These are phyloP conservation scores for Lasioglossum vierecki DNA, from an alignment of 2,888 invertebrate genomes.

Conservation along the genomic window DNA sequence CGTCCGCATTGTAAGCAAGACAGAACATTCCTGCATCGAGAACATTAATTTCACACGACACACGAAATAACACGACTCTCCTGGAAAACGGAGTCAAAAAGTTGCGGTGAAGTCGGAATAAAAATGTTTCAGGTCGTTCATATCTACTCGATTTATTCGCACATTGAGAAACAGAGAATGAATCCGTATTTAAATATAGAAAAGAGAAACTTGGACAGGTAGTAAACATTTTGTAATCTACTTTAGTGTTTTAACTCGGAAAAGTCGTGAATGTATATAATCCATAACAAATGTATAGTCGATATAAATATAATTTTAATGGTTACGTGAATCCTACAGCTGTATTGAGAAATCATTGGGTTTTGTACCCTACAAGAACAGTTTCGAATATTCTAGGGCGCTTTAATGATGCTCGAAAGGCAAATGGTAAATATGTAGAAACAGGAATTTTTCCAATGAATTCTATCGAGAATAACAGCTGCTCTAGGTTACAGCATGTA, in stretches of 20 bases:
- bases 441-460: constrained; percentile 19
- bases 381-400: background rate
- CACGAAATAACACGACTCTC: background rate
- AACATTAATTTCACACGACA: constrained; percentile 1
- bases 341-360: background rate
- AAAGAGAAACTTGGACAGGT: background rate
- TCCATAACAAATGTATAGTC: background rate
- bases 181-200: background rate
- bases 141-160: background rate
- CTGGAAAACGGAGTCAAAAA: background rate
- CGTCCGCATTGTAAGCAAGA: background rate
- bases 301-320: background rate
- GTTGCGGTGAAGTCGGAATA: background rate
- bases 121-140: background rate
- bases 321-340: background rate
- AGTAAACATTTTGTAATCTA: background rate
- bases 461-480: background rate
- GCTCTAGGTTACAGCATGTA: background rate
- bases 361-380: background rate
- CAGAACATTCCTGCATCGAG: background rate
- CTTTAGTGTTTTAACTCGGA: background rate
- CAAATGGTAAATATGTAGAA: background rate
- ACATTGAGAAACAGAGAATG: background rate
- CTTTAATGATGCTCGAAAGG: background rate
- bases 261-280: background rate